Evolutionary conservation across 2,113 vertebrate species (phyloP), one percentile per base, ranked within the genome.

Genomic region (Triplophysa tibetana): DNA sequence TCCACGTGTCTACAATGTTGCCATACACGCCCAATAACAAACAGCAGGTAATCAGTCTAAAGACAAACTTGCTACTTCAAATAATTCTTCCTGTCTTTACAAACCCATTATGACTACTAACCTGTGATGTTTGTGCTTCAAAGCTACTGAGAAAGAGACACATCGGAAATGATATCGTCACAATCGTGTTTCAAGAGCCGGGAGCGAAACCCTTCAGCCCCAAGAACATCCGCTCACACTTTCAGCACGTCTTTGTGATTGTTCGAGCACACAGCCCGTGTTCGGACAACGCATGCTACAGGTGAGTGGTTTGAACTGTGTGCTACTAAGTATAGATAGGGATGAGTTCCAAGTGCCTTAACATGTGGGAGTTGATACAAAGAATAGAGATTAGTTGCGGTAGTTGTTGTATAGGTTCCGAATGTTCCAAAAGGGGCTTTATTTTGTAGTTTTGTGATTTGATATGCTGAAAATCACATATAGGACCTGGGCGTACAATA

Each of bases 11-110:
- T 3, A 93, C 91, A 77, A 95, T 98, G 96, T 90, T 99, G 84
- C 98, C 98, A 1, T 99, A 99, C 85, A 99, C 97, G 16, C 97
- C 98, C 62, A 99, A 99, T 91, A 99, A 99, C 84, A 98, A 98
- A 85, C 97, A 99, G 74, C 98, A 99, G 96, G 98, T 99, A 93
- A 43, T 81, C 41, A 11, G 8, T 16, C 17, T 8, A 26, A 21
- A 2, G 54, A 24, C 16, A 19, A 52, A 26, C 48, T 38, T 38
- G 41, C 23, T 7, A 5, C 9, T 29, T 17, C 10, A n/a, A 10
- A 8, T 3, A 58, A 45, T 41, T 33, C 16, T 52, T 7, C 13
- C 14, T 41, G 3, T 38, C n/a, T 52, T n/a, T 45, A 17, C 24
- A n/a, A 13, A 17, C 33, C 29, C 5, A 13, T 23, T 8, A 8